Conservation (phyloP, 2,797 vertebrate species). For the Onychomys leucogaster region DNA sequence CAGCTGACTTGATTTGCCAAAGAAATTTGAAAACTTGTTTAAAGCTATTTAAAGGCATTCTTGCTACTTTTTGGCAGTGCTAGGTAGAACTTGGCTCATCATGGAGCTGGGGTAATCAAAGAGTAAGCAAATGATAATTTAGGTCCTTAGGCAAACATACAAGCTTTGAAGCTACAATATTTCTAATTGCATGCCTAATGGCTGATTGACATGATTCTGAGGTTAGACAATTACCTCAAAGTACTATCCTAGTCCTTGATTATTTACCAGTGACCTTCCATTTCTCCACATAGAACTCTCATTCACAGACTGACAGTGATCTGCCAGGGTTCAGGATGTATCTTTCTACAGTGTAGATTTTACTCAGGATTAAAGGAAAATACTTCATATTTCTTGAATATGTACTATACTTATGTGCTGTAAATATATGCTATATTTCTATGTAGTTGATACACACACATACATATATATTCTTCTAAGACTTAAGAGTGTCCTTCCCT, state of each 20-base stretch:
- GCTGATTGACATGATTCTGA: constrained; percentile 72
- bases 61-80: constrained; percentile 69
- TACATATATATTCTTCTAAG: not conserved
- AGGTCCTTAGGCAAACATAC: constrained; percentile 73
- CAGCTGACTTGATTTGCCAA: constrained; percentile 67
- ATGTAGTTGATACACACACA: not conserved
- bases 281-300: constrained; percentile 56
- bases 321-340: not conserved
- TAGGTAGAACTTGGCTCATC: constrained; percentile 71
- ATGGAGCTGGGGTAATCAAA: constrained; percentile 71
- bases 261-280: constrained; percentile 50
- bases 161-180: constrained; percentile 73
- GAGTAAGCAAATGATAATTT: constrained; percentile 76
- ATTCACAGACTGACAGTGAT: constrained; percentile 35
- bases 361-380: constrained; percentile 56
- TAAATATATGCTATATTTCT: not conserved
- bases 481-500: not conserved
- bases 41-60: constrained; percentile 72
- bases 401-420: not conserved
- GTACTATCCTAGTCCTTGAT: constrained; percentile 55
- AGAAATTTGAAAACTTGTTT: constrained; percentile 75
- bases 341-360: constrained; percentile 36
- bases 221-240: constrained; percentile 61
- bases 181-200: constrained; percentile 75
- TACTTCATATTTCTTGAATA: constrained; percentile 18